These are phyloP conservation scores for Coturnix japonica DNA, from an alignment of 2,113 vertebrate species.

Conservation along the genomic window DNA sequence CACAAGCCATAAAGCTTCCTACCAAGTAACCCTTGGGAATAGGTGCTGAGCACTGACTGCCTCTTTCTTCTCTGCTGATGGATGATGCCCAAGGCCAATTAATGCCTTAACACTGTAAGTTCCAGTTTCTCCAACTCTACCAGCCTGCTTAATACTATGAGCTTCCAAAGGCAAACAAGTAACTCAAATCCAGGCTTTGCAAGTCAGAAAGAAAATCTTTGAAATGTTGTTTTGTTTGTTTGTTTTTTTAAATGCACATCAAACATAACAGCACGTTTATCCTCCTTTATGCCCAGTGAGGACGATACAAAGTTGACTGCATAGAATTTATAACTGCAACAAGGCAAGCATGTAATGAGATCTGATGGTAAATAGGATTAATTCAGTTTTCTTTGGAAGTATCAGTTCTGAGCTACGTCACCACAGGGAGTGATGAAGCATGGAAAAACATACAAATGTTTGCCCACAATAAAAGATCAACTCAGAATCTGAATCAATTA, in stretches of 20 bases:
- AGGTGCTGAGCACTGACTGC: background rate
- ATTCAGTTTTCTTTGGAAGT: conserved; percentile 1
- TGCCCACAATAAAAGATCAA: background rate
- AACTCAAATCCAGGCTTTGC: background rate
- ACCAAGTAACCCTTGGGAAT: background rate
- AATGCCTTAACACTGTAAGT: background rate
- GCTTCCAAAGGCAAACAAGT: background rate
- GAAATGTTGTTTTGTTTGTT: background rate
- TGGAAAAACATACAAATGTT: conserved; percentile 12
- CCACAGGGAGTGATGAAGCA: conserved; percentile 27
- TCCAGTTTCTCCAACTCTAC: background rate
- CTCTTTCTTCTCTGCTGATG: conserved; percentile 5
- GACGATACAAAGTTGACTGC: background rate
- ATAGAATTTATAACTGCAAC: background rate
- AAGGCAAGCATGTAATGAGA: conserved; percentile 3
- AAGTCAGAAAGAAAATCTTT: background rate
- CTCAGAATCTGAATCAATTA: conserved; percentile 6
- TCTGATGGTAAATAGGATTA: conserved; percentile 17
- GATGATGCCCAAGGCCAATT: conserved; percentile 28
- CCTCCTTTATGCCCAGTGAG: background rate
- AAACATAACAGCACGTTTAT: background rate
- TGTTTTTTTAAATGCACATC: background rate
- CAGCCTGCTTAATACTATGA: background rate
- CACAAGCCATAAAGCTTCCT: conserved; percentile 11
- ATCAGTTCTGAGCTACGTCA: background rate